Evolutionary conservation across 1,140 invertebrate species (phyloP), one percentile per base, ranked within the genome.

Genomic region (Phthorimaea operculella): DNA sequence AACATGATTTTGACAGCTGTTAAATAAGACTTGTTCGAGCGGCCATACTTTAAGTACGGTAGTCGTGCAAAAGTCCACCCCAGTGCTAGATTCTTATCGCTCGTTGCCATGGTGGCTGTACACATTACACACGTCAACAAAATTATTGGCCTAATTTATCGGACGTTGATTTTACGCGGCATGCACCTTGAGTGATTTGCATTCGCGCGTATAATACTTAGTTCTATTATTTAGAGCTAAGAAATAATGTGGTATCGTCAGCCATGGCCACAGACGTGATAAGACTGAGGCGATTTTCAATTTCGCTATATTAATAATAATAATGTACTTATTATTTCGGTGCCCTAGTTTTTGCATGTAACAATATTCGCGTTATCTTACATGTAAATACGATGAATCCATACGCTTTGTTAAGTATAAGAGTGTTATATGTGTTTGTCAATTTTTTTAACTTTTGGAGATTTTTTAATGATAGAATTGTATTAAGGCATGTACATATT

Each of bases 391-490:
- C 44, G 65, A 83, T 70, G 79, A 83, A 85, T 82, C 82, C 76
- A 82, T 85, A 85, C 79, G 79, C 79, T 85, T 85, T 83, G 68
- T 74, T 84, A 83, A 79, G 45, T 73, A 74, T 83, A 82, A 83
- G 82, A 71, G 72, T 76, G 72, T 79, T 77, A 73, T 61, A 80
- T 79, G 77, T 82, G 78, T 85, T 83, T 85, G 76, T 82, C 76
- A 75, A 72, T 82, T 85, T 81, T 28, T 76, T 78, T 71, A 74
- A 77, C 71, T 76, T 83, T 81, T 79, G 71, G 72, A 75, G 70
- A 72, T 74, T 76, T 74, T 74, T 72, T 74, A 66, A 68, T 73
- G 59, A 60, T 74, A 67, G 64, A 68, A 54, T 50, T 76, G 66
- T 72, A 70, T 63, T 79, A 78, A 70, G 70, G 57, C 64, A 52